phyloP scores from a whole-genome alignment of 2,888 invertebrate species.

The Cantharis nigra region DNA sequence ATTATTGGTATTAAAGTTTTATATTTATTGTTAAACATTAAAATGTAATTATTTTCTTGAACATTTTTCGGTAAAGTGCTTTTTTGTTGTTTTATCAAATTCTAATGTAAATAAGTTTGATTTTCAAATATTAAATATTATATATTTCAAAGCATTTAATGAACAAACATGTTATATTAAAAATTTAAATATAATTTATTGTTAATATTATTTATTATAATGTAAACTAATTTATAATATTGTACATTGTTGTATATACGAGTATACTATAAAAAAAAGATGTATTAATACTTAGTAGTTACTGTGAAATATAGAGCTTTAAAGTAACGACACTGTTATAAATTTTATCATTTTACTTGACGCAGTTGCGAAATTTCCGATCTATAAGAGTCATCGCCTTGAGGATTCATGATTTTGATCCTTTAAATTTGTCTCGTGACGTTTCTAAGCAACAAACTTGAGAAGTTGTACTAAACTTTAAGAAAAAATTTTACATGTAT shows the following conservation, averaged over 20 bases:
- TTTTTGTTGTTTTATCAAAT: not conserved
- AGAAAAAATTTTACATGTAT: not conserved
- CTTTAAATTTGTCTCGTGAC: not conserved
- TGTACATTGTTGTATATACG: not conserved
- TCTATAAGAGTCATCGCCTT: not conserved
- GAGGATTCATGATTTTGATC: not conserved
- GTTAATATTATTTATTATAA: not conserved
- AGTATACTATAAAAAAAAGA: not conserved
- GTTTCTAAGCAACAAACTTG: not conserved
- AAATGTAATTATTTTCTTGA: not conserved
- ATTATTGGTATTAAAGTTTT: not conserved
- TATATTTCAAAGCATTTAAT: not conserved
- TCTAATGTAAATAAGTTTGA: not conserved
- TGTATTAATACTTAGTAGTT: not conserved
- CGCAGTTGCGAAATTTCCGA: not conserved
- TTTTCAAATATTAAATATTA: not conserved
- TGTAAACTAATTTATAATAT: not conserved
- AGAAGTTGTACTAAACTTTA: not conserved
- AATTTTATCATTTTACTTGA: not conserved
- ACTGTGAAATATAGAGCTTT: not conserved
- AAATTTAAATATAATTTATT: not conserved
- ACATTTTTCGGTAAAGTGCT: not conserved
- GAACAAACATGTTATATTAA: not conserved
- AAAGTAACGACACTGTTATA: not conserved
- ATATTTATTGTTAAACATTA: not conserved